Conservation (phyloP, 2,113 vertebrate genomes). For the Dermatemys mawii region DNA sequence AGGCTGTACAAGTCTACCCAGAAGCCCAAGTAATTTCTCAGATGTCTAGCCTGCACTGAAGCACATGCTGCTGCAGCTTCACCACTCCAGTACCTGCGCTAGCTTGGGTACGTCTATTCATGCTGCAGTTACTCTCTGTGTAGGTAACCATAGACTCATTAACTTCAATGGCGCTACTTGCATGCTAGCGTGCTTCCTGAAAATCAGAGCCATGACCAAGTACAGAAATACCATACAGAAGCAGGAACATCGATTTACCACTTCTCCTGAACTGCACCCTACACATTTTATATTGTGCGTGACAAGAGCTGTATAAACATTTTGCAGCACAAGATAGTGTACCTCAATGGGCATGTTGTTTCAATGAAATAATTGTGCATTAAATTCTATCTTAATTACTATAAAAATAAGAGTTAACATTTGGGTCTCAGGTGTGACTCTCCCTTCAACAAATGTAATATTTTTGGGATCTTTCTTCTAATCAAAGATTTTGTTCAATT, state of each 20-base stretch:
- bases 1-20: neutral
- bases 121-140: neutral
- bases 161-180: neutral
- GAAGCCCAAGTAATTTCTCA: neutral
- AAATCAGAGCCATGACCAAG: neutral
- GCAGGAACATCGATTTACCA: neutral
- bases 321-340: neutral
- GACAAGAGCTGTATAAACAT: neutral
- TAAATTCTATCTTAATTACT: neutral
- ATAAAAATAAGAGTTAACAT: neutral
- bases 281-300: neutral
- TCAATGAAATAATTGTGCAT: neutral
- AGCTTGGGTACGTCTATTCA: neutral
- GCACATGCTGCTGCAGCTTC: neutral
- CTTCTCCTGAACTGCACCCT: neutral
- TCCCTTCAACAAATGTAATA: neutral
- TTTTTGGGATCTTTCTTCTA: neutral
- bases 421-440: neutral
- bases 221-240: neutral
- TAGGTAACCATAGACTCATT: neutral
- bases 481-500: neutral
- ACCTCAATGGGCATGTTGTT: neutral
- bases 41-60: neutral
- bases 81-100: neutral
- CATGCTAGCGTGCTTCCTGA: neutral